Conservation (phyloP, 2,113 vertebrate species). For the Coracopsis vasa region DNA sequence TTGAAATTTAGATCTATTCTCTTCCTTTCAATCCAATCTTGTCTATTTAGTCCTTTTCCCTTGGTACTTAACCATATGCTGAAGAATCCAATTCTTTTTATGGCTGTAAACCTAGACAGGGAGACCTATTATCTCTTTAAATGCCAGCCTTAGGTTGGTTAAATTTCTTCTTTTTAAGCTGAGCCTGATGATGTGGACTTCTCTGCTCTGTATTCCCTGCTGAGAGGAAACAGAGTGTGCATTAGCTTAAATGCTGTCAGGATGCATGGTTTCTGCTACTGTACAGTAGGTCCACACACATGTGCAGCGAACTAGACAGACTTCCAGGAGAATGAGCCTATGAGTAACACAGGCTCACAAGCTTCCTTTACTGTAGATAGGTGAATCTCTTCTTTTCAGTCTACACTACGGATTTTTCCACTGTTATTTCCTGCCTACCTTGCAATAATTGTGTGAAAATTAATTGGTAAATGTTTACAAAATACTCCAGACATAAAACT, state of each 20-base stretch:
- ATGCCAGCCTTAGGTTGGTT: not conserved
- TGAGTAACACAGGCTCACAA: not conserved
- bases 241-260: not conserved
- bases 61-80: not conserved
- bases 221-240: not conserved
- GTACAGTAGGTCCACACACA: not conserved
- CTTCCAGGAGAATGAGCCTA: not conserved
- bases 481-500: constrained; percentile 25
- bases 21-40: constrained; percentile 39
- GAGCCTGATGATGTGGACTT: not conserved
- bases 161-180: not conserved
- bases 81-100: not conserved
- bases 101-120: not conserved
- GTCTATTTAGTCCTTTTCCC: constrained; percentile 45
- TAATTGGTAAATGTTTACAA: constrained; percentile 40
- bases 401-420: not conserved
- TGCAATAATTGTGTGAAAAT: constrained; percentile 17
- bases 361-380: not conserved
- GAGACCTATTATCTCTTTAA: not conserved
- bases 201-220: not conserved
- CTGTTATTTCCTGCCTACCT: not conserved
- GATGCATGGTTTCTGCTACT: not conserved
- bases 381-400: not conserved
- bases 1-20: constrained; percentile 55
- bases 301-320: not conserved